phyloP scores from a whole-genome alignment of 2,113 vertebrate genomes.

The Pogonocichla stellata region DNA sequence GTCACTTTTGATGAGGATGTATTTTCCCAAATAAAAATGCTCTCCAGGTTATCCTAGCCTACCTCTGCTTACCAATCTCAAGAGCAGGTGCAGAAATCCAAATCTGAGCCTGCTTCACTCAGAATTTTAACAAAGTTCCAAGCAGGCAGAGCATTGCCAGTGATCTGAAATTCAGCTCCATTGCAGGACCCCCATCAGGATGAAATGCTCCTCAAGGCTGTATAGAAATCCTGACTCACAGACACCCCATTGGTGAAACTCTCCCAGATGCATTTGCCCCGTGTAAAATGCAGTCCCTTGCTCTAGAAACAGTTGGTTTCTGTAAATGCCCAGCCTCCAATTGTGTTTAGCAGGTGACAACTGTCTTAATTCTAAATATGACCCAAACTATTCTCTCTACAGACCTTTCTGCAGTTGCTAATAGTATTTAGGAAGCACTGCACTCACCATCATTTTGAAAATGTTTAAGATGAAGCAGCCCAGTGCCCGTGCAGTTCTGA shows the following conservation, averaged over 20 bases:
- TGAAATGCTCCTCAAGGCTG: background rate
- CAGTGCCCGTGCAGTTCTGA: background rate
- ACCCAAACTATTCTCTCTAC: background rate
- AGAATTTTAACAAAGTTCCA: background rate
- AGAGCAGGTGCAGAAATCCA: background rate
- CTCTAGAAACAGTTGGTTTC: background rate
- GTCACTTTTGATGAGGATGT: background rate
- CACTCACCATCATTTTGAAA: background rate
- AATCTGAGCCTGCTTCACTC: background rate
- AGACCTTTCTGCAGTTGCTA: background rate
- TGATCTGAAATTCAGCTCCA: background rate
- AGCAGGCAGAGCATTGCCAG: background rate
- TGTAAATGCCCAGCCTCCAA: background rate
- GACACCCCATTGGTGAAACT: background rate
- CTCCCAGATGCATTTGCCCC: background rate
- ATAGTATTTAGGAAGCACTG: background rate
- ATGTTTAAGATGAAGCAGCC: background rate
- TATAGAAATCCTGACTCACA: background rate
- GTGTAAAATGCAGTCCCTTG: background rate
- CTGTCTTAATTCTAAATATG: background rate
- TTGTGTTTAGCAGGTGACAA: background rate
- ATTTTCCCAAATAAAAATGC: background rate
- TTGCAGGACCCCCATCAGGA: background rate
- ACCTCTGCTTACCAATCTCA: background rate
- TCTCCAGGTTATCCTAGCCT: background rate